These are phyloP conservation scores for Allophyes oxyacanthae DNA, from an alignment of 2,888 invertebrate genomes.

Conservation along the genomic window DNA sequence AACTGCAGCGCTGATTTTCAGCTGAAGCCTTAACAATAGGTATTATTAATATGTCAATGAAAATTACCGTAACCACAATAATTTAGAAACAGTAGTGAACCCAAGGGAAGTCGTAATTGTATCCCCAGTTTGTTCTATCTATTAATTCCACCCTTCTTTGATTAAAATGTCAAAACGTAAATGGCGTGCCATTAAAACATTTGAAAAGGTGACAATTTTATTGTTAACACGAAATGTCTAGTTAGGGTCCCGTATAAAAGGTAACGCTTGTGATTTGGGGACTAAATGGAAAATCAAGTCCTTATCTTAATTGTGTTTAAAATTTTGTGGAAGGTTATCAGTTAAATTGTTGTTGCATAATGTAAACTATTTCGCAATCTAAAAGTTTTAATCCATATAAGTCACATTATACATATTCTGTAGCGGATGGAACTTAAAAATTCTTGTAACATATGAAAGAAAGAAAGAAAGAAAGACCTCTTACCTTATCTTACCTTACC, in stretches of 20 bases:
- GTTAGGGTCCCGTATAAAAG: conserved; percentile 51
- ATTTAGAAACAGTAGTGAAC: conserved; percentile 36
- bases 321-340: conserved; percentile 28
- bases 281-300: conserved; percentile 28
- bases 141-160: conserved; percentile 65
- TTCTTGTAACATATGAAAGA: no score
- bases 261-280: conserved; percentile 35
- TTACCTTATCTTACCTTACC: no score
- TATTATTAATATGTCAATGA: neutral
- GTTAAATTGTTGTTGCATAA: conserved; percentile 17
- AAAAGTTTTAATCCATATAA: no score
- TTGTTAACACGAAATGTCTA: conserved; percentile 62
- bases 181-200: conserved; percentile 71
- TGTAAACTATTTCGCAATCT: no score
- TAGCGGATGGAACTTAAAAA: no score
- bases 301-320: conserved; percentile 48
- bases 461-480: no score
- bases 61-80: conserved; percentile 21
- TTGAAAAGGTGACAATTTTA: conserved; percentile 66
- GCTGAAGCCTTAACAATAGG: no score
- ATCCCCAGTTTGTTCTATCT: conserved; percentile 50
- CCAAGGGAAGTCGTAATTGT: conserved; percentile 48
- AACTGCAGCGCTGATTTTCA: no score
- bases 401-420: no score
- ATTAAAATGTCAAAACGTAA: conserved; percentile 79